These are phyloP conservation scores for Apomyelois bistriatella DNA, from an alignment of 2,888 invertebrate species.

Conservation along the genomic window DNA sequence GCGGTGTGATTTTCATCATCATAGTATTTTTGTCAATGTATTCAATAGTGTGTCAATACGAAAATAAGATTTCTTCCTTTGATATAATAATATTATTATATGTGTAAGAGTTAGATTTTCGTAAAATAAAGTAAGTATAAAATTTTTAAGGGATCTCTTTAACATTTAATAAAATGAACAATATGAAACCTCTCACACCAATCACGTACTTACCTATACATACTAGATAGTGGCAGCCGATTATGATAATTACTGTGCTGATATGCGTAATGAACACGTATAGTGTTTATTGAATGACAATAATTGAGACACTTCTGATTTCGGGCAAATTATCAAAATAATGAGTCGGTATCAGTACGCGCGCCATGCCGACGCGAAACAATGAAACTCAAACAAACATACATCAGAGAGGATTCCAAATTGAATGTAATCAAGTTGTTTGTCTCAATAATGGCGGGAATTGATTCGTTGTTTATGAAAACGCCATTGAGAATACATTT, in stretches of 20 bases:
- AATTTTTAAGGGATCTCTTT: no score
- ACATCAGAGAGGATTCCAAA: not conserved
- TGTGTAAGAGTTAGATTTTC: no score
- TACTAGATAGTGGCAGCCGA: not conserved
- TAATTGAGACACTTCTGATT: not conserved
- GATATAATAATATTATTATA: no score
- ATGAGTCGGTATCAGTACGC: not conserved
- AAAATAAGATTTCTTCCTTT: no score
- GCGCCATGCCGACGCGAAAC: not conserved
- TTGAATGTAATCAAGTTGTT: constrained; percentile 10
- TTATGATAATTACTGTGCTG: not conserved
- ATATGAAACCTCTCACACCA: not conserved
- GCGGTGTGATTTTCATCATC: no score
- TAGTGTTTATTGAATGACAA: not conserved
- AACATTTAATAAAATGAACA: no score
- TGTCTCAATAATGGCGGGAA: not conserved
- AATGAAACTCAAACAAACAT: constrained; percentile 2
- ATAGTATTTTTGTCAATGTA: no score
- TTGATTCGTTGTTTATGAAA: not conserved
- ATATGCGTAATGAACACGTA: not conserved
- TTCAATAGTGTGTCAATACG: no score
- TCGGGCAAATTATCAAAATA: not conserved
- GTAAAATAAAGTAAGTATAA: no score
- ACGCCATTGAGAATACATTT: not conserved
- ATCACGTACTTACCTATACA: no score